Evolutionary conservation across 2,888 invertebrate species (phyloP), one percentile per base, ranked within the genome.

Genomic region (Thymelicus lineola): DNA sequence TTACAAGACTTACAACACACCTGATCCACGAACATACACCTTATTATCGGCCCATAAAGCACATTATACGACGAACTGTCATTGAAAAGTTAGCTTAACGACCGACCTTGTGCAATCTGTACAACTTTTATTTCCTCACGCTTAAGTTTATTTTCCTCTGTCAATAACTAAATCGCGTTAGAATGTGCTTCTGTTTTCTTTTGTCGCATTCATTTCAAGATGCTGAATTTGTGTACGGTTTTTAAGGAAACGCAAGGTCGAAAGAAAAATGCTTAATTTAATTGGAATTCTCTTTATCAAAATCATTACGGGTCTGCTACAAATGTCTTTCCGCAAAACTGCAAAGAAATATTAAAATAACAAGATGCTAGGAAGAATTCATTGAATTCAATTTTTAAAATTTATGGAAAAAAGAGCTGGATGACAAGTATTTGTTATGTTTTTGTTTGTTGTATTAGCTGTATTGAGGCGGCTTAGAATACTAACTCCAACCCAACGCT

Each of bases 171-270:
- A 20, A 50, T 58, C 61, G 58, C 42, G 58, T 53, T 42, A 58
- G 59, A 64, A 61, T 50, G 45, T 60, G 59, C 61, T 74, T 76
- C 78, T 76, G 79, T 76, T 82, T 82, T 82, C 82, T 82, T 84
- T 82, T 82, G 80, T 82, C 77, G 79, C 77, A 81, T 80, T 80
- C 81, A 82, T 80, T 77, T 80, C 76, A 81, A 82, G 82, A 81
- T 71, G 71, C 73, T 75, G 75, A 77, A 76, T 76, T 74, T 71
- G 73, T 77, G 81, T 83, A 81, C 77, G 75, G 77, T 72, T 78
- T 76, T 76, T 12, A 77, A 78, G 79, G 77, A 81, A 80, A 76
- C 66, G 72, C 72, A 66, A 66, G 35, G 12, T 28, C 42, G 66
- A 69, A 73, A 72, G 67, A 71, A 70, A 67, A 72, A 57, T 62